Evolutionary conservation across 2,113 vertebrate species (phyloP), one percentile per base, ranked within the genome.

Genomic region (Sinocyclocheilus grahami): DNA sequence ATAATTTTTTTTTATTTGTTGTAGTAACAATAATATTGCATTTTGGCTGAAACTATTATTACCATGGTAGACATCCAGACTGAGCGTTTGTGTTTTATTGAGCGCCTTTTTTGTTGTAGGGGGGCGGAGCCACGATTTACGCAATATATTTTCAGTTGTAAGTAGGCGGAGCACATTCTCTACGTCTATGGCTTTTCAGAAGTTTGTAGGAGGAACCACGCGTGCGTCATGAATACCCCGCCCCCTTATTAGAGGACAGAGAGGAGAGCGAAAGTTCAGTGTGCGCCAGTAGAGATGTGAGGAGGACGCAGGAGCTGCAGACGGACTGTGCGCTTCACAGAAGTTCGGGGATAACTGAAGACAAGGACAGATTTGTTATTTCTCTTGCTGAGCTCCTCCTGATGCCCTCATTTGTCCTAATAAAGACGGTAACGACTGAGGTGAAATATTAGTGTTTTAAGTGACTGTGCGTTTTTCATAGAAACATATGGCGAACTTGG

Each of bases 201-300:
- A 37, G 8, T 14, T 55, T 30, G 67, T 78, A 14, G 86, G 86
- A 42, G 78, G 67, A 76, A 1, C 18, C 78, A 20, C 1, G 0
- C 1, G 10, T 7, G 62, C 82, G 87, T 86, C 83, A 83, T 72
- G 83, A 63, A 24, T 83, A 46, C 58, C 89, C 84, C 80, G 78
- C 89, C 87, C 77, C 80, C 24, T 27, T 39, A 63, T 75, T 87
- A 80, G 71, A 88, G 81, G 67, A 81, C 39, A 82, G 76, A 77
- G 79, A 83, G 81, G 60, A 67, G 72, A 86, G 77, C 53, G 89
- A 87, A 84, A 90, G 89, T 88, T 90, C 86, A 90, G 86, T 78
- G 58, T 84, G 74, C 58, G 85, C 67, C 42, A 78, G 85, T 30
- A 4, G 62, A 86, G 83, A 80, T 83, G 78, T 37, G 65, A 37